Conservation (phyloP, 2,888 invertebrate genomes). For the Homarus gammarus region DNA sequence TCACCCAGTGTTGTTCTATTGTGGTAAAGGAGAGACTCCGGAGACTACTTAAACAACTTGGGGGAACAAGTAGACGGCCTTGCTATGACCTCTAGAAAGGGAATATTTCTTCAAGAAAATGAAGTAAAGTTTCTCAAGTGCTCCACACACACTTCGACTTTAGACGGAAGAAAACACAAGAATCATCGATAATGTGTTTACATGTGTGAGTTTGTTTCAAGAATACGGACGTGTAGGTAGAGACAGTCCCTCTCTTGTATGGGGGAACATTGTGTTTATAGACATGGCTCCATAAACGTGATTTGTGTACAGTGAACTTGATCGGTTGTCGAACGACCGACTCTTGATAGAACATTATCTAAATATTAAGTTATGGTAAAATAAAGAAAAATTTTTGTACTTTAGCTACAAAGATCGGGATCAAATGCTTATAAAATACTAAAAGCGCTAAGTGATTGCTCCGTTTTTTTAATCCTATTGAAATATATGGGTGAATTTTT, state of each 20-base stretch:
- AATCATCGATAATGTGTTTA: too few relatives aligned
- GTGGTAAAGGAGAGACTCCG: not conserved
- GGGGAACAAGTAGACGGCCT: too few relatives aligned
- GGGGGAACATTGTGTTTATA: not conserved
- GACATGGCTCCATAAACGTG: not conserved
- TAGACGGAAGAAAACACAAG: too few relatives aligned
- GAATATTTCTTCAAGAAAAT: too few relatives aligned
- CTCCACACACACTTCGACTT: too few relatives aligned
- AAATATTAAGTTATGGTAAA: not conserved
- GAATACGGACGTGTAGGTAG: not conserved
- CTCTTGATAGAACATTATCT: not conserved
- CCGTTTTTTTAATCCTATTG: not conserved
- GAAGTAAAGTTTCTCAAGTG: too few relatives aligned
- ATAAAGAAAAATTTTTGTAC: not conserved
- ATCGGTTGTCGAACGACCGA: not conserved
- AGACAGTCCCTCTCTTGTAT: not conserved
- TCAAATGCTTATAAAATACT: not conserved
- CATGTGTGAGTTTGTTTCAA: not conserved
- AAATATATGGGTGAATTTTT: not conserved
- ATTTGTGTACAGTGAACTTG: not conserved
- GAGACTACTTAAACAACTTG: too few relatives aligned
- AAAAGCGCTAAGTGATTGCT: not conserved
- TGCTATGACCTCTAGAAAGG: too few relatives aligned
- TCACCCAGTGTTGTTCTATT: not conserved
- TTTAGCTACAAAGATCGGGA: conserved; percentile 2